Percentiles rank a stretch among this genome's conserved stretches.
These are phyloP conservation scores for Oophaga pumilio DNA, from an alignment of 2,113 vertebrate genomes.

Conservation along the genomic window DNA sequence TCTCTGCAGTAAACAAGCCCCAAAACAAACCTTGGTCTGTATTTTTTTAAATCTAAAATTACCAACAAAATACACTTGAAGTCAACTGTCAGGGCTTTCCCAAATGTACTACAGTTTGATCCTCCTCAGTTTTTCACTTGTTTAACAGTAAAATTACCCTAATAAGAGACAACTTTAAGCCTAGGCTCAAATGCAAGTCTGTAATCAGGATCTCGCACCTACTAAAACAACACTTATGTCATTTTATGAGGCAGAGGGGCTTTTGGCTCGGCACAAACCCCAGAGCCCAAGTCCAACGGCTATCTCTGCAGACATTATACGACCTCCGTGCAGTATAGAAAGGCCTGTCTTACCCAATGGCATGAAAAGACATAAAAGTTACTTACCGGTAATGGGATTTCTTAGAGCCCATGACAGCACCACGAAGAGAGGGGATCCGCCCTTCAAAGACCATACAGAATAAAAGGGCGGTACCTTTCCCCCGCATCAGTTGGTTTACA, in stretches of 20 bases:
- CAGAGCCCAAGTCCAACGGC: no score
- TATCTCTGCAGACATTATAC: no score
- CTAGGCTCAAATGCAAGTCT: background rate
- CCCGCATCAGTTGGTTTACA: no score
- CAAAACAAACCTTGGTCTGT: conserved; percentile 54
- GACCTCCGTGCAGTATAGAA: no score
- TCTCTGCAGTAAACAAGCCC: conserved; percentile 57
- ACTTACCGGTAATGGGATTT: no score
- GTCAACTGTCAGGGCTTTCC: background rate
- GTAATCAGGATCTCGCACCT: background rate
- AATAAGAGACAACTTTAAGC: background rate
- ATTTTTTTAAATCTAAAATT: background rate
- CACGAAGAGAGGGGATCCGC: no score
- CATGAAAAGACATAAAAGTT: no score
- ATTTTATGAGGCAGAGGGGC: background rate
- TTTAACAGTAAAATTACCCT: background rate
- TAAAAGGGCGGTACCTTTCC: no score
- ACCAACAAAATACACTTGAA: background rate
- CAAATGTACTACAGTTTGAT: background rate
- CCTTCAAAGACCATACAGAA: no score
- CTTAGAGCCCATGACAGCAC: no score
- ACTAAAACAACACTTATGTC: background rate
- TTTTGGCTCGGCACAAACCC: no score
- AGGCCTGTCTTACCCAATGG: no score
- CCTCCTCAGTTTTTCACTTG: background rate